These are phyloP conservation scores for Eupeodes corollae DNA, from an alignment of 1,140 invertebrate genomes.

Conservation along the genomic window DNA sequence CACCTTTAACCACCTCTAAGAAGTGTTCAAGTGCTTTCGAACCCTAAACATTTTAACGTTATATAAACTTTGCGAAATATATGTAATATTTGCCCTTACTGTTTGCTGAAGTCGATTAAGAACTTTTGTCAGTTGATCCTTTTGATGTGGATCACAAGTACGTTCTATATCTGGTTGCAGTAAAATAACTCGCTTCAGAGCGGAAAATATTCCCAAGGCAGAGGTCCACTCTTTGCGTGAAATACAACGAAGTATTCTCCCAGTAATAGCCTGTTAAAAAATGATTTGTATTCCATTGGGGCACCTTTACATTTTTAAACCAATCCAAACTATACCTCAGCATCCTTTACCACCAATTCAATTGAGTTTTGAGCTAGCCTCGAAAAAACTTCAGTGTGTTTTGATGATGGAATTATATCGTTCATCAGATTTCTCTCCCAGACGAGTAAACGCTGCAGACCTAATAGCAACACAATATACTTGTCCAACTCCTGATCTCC, in stretches of 20 bases:
- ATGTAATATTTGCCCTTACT: conserved; percentile 38
- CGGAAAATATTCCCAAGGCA: conserved; percentile 74
- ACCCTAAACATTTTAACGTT: conserved; percentile 44
- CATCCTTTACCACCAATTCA: conserved; percentile 72
- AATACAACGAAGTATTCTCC: conserved; percentile 66
- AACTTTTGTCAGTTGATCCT: conserved; percentile 61
- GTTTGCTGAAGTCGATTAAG: conserved; percentile 64
- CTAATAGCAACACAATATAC: conserved; percentile 74
- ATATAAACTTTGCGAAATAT: conserved; percentile 1
- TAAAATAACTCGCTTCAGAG: conserved; percentile 67
- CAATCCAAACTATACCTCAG: conserved; percentile 55
- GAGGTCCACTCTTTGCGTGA: conserved; percentile 69
- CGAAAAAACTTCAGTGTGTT: conserved; percentile 75
- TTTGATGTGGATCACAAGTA: conserved; percentile 57
- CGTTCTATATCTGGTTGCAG: conserved; percentile 77
- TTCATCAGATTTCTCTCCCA: conserved; percentile 72
- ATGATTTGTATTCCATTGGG: conserved; percentile 5
- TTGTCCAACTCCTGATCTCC: conserved; percentile 79
- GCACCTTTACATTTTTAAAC: background rate
- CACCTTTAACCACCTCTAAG: conserved; percentile 76
- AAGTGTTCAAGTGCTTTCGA: conserved; percentile 86
- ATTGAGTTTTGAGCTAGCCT: conserved; percentile 73
- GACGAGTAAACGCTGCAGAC: conserved; percentile 78
- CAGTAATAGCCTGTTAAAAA: conserved; percentile 55
- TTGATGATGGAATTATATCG: conserved; percentile 68